Base-by-base conservation (phyloP, 2,888 invertebrate species). In the Synergus laeviventris region DNA sequence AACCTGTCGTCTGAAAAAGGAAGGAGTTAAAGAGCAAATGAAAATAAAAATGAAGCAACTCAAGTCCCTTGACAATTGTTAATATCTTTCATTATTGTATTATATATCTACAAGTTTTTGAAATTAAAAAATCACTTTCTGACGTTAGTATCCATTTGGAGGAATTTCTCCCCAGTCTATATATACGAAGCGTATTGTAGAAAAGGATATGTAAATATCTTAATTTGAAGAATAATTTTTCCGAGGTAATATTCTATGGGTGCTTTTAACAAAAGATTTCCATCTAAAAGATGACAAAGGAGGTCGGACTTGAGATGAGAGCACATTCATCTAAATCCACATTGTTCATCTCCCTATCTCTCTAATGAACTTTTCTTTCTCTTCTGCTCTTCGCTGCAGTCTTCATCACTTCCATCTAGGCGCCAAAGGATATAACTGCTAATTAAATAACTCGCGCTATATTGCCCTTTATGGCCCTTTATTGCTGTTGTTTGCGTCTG, bases 391-490 rank as follows among this genome's bases (percentile, higher is more conserved):
- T 64, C 49, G 70, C 70, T 31, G 75, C 70, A 39, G 39, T 74
- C 56, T 42, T 42, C 59, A 59, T 45, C 31, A 56, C 61, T 56
- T 42, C 45, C 8, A 61, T 54, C 80, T 66, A 62, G 73, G 66
- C 45, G 73, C 73, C 59, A 14, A 24, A 45, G 49, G 62, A 62
- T 76, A 75, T 76, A 81, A 80, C 78, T 61, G 75, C 77, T 80
- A 81, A 81, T 82, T 81, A 80, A 79, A 79, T 81, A 81, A 77
- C 73, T 78, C 75, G 45, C 64, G 76, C 54, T 78, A 78, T 81
- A 79, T 73, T 74, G 75, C 76, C 60, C 66, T 77, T 75, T 81
- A 79, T 73, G 66, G 75, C 76, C 60, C 66, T 77, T 75, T 79
- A 79, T 79, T 76, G 76, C 77, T 76, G 64, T 75, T 45, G 56